phyloP scores from a whole-genome alignment of 2,797 vertebrate genomes.

The Hoplostethus mediterraneus region DNA sequence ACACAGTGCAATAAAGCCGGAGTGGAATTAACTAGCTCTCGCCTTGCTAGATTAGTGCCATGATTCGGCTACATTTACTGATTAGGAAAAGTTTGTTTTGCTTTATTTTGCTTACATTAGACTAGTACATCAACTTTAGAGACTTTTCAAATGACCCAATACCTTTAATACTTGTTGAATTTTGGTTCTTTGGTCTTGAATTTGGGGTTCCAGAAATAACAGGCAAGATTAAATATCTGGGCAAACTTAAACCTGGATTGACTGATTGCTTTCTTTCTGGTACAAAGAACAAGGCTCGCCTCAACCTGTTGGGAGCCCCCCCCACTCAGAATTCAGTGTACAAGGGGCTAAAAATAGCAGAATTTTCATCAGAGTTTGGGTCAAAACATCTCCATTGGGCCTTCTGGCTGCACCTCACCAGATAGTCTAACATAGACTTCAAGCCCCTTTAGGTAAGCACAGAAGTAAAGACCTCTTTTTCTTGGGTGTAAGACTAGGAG shows the following conservation, averaged over 20 bases:
- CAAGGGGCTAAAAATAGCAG: slow-evolving; percentile 4
- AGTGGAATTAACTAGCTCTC: slow-evolving; percentile 44
- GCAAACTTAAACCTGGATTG: background rate
- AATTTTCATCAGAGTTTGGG: background rate
- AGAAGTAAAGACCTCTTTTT: no score
- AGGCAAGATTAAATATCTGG: slow-evolving; percentile 7
- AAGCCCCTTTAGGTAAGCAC: background rate
- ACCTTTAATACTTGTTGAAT: background rate
- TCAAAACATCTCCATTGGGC: slow-evolving; percentile 2
- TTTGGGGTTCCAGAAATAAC: background rate
- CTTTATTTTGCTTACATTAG: background rate
- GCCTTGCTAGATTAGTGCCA: slow-evolving; percentile 37
- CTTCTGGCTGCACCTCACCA: background rate
- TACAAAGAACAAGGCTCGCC: background rate
- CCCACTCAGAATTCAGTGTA: background rate
- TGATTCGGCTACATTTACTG: slow-evolving; percentile 33
- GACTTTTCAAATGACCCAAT: background rate
- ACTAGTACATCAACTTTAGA: background rate
- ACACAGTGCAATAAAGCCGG: slow-evolving; percentile 27
- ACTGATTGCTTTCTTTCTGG: background rate
- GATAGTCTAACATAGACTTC: background rate
- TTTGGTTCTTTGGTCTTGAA: background rate
- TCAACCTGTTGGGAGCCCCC: background rate
- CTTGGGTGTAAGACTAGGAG: slow-evolving; percentile 3
- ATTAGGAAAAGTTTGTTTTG: slow-evolving; percentile 28